Base-by-base conservation (phyloP, 2,797 vertebrate species). In the Sebastes iracundus region DNA sequence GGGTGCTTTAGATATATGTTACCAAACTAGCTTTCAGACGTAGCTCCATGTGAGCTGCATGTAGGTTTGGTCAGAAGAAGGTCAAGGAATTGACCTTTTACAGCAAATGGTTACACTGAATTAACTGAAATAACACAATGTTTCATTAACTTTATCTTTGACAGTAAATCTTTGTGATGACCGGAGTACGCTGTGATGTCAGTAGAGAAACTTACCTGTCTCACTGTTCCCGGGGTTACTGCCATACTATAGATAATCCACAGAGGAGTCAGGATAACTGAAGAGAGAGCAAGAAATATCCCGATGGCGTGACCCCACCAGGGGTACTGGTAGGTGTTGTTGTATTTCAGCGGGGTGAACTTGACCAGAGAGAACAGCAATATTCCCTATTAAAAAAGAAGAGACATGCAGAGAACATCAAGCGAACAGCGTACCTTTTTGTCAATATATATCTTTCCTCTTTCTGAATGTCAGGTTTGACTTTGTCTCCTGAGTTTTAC, bases 261-360 rank as follows among this genome's bases (percentile, higher is more conserved):
- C 55, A 58, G 55, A 14, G 55, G 55, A 25, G 23, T 25, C 23
- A 27, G 6, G 55, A 27, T 0, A 58, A 58, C 92, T n/a, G 93
- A 94, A 59, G 94, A 94, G 25, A 94, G 77, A n/a, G 90, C 90
- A 4, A 95, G 80, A 28, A 90, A 82, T 16, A 90, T 82, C 12
- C 93, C 94, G 1, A 94, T 82, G 23, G 67, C 88, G 22, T 92
- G 82, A 25, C 90, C 91, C 92, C 95, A 95, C 92, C 89, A 90
- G 46, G 94, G 95, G 75, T 93, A 95, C 27, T 90, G 77, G 27
- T 95, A 95, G 7, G 75, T 75, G 72, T 90, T 90, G 87, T 93
- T 94, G 70, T 94, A 91, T 46, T 79, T 94, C 53, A 95, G 83
- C 27, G 90, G 93, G 12, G 83, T 91, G 80, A 93, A 91, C 66